Base-by-base conservation (phyloP, 1,140 invertebrate genomes). In the Bombus pascuorum region DNA sequence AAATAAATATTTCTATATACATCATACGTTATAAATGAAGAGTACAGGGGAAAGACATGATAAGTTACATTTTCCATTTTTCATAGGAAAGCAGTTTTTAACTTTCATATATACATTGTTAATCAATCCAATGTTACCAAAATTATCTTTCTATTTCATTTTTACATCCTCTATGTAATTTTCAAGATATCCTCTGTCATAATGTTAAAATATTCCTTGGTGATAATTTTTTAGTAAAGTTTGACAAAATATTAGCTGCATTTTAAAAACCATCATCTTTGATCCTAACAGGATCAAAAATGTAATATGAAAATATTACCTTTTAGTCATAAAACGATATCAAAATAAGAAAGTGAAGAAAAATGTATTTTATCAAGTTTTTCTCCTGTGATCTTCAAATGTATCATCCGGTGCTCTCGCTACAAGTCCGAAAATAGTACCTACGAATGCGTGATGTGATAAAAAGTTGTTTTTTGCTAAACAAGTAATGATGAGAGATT, bases 391-490 rank as follows among this genome's bases (percentile, higher is more conserved):
- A 62, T 62, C 28, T 62, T 62, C 3, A 32, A 77, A 77, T 44
- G 62, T 86, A 47, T 47, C 44, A 71, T 77, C 75, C 25, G 44
- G 66, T 83, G 87, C 39, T 90, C 78, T 90, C 84, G 78, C 84
- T 88, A 81, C 86, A 87, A 83, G 91, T 86, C 87, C 90, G 86
- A 90, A 87, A 71, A 32, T 84, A 91, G 89, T 92, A 93, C 87
- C 90, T 93, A 92, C 78, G 90, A 83, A 91, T 91, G 91, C 87
- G 91, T 90, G 87, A 92, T 93, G 91, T 93, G 92, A 94, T 93
- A 92, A 62, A 93, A 93, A 93, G 89, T 93, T 93, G 91, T 92
- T 92, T 93, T 86, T 89, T 93, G 91, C 90, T 90, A n/a, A 91
- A 89, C 74, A 74, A 70, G 86, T 85, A 86, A 91, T 81, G 80